These are phyloP conservation scores for Halisarca cf. caerulea DNA, from an alignment of 37 sponge, comb jelly and placozoan species.

Conservation along the genomic window DNA sequence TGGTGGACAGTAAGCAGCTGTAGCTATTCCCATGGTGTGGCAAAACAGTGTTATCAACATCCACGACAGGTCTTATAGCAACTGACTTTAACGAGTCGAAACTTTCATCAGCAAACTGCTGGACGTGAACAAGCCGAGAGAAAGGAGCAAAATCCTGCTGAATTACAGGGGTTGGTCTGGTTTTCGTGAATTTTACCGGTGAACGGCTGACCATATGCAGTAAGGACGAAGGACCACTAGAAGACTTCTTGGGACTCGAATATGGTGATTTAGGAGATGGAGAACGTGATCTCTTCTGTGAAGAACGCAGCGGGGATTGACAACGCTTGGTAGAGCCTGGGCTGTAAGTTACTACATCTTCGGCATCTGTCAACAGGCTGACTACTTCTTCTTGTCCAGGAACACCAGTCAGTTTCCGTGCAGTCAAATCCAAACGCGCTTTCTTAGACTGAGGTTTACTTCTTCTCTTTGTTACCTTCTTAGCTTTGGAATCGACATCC, in stretches of 20 bases:
- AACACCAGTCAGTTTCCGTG: not conserved
- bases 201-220: not conserved
- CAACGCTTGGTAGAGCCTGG: conserved; percentile 1
- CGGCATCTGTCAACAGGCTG: not conserved
- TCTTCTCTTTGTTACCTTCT: not conserved
- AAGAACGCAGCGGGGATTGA: not conserved
- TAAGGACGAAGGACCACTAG: not conserved
- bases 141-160: conserved; percentile 12
- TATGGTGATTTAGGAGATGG: not conserved
- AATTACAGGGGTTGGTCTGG: not conserved
- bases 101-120: not conserved
- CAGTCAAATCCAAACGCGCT: not conserved
- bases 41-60: not conserved
- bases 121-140: conserved; percentile 7
- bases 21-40: not conserved
- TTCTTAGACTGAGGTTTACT: not conserved
- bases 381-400: not conserved
- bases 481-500: not conserved
- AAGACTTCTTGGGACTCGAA: conserved; percentile 6
- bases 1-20: no score
- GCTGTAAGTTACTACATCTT: conserved; percentile 15
- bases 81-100: not conserved
- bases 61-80: not conserved
- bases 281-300: conserved; percentile 1
- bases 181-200: not conserved